These are phyloP conservation scores for Andrena camellia DNA, from an alignment of 2,888 invertebrate genomes.

Conservation along the genomic window DNA sequence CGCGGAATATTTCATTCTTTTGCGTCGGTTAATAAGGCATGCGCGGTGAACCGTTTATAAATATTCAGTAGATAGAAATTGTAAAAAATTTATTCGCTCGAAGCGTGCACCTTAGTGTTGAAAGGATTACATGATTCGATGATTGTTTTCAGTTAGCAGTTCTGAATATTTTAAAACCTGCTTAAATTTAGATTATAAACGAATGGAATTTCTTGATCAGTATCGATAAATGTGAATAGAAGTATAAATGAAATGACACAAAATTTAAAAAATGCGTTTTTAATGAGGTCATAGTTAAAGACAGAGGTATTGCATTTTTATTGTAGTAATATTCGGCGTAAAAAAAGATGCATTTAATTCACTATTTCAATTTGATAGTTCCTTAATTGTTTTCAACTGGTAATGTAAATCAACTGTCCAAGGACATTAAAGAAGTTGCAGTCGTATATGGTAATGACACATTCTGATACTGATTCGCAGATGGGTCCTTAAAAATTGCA, in stretches of 20 bases:
- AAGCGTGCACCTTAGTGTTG: not conserved
- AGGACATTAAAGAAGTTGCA: not conserved
- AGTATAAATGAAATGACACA: no score
- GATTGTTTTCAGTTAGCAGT: not conserved
- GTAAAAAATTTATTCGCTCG: not conserved
- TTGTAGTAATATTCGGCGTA: no score
- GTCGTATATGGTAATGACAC: not conserved
- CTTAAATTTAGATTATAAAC: not conserved
- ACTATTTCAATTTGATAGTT: not conserved
- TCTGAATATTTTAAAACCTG: not conserved
- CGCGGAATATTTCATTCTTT: not conserved
- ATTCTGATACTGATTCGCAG: not conserved
- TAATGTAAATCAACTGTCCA: not conserved
- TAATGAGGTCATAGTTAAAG: no score
- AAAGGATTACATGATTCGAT: not conserved
- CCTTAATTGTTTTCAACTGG: not conserved
- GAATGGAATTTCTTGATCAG: not conserved
- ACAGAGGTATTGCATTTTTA: no score
- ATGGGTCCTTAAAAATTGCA: conserved; percentile 13
- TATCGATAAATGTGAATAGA: not conserved
- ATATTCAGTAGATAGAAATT: not conserved
- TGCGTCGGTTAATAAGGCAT: no score
- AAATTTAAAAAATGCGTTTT: no score
- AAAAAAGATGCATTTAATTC: no score
- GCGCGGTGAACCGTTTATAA: not conserved